Evolutionary conservation across 2,113 vertebrate species (phyloP), one percentile per base, ranked within the genome.

Genomic region (Lanius ludovicianus): DNA sequence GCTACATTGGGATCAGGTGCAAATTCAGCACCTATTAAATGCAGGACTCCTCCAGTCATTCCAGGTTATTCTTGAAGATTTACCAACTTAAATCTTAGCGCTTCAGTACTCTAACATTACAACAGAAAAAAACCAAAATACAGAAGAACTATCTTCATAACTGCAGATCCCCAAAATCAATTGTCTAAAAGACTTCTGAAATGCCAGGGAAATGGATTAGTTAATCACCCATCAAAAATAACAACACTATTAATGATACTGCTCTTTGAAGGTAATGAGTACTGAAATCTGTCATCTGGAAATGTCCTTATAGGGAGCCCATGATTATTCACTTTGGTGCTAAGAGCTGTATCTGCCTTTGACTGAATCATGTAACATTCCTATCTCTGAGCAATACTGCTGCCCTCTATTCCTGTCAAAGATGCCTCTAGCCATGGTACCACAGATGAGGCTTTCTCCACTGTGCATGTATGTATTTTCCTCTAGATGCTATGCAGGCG

Each of bases 381-480:
- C 13, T 35, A 7, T 10, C 16, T 68, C 21, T 86, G n/a, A 93
- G 60, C 42, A 74, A 78, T 35, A 49, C 13, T 57, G 52, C 21
- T 89, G 69, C 33, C 64, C 39, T 63, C 3, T 49, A 47, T 15
- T 55, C 25, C 11, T 30, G 30, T 14, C 46, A 65, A 47, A 86
- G 49, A 70, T 84, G 50, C 23, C 31, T 70, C n/a, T 81, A 56
- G 33, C 23, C 20, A 53, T 7, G 55, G 39, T 56, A 23, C 37
- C 64, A 71, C 10, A 59, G 27, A 35, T 39, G 15, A 70, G 52
- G 67, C 16, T 15, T 55, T 64, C 60, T 81, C 80, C 68, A 28
- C 0, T 60, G 67, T 1, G 0, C 11, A 7, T 25, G 7, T 27
- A 17, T 33, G 7, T 6, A 15, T 24, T 35, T 42, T 7, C 25